Base-by-base conservation (phyloP, 2,113 vertebrate genomes). In the Oryzias celebensis region DNA sequence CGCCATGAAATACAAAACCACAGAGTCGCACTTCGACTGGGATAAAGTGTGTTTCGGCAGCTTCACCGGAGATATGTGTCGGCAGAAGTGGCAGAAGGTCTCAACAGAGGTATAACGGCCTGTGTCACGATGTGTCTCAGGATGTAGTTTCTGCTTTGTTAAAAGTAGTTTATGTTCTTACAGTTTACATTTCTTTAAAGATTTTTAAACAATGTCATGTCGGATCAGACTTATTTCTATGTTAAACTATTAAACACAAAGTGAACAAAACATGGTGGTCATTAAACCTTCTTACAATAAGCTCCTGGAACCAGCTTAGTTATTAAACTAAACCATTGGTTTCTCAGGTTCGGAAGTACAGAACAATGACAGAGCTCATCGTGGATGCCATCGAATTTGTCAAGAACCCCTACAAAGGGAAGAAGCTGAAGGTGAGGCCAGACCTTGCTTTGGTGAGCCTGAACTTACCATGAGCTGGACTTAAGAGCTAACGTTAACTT, bases 381-480 rank as follows among this genome's bases (percentile, higher is more conserved):
- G 55, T 89, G 1, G 92, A 92, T 16, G 92, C 92, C 43, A 88
- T 85, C 0, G 92, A 93, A 73, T 89, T 87, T 4, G 92, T 93
- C 7, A 93, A 92, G 80, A 92, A 93, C 41, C 92, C 92, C 0
- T 93, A 93, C 66, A 93, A 93, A 74, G 92, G 92, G 61, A 93
- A 93, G 77, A 93, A 93, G n/a, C 65, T 93, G 16, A 93, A 93
- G 91, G 92, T 92, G 72, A 80, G 69, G 76, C 73, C 24, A 1
- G 16, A 20, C 52, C 14, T n/a, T 16, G 8, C 1, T 20, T 13
- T 15, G 23, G 24, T 17, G 28, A 17, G 5, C 4, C 47, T 46
- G 44, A 26, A 31, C 13, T 15, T 4, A 14, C 3, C 7, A 2
- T 2, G 14, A 36, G 10, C 2, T 36, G 26, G 26, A 5, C 5